Conservation (phyloP, 2,888 invertebrate species). For the Sphaeridia pumilis region DNA sequence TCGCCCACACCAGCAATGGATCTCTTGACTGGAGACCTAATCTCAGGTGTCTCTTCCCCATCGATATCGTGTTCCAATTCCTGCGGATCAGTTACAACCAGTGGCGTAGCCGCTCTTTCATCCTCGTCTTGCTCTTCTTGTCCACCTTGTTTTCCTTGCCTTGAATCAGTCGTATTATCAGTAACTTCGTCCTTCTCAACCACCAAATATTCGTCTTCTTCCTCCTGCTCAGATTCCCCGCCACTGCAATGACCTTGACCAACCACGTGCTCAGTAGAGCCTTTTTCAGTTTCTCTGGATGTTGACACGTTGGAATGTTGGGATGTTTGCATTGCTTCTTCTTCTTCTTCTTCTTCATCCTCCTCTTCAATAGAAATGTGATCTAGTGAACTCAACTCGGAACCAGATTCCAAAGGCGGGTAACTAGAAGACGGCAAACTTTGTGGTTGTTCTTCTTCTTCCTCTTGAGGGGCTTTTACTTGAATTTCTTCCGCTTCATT, state of each 20-base stretch:
- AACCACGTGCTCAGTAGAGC: too few relatives aligned
- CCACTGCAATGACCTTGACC: too few relatives aligned
- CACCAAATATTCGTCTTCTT: conserved; percentile 35
- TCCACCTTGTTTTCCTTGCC: not conserved
- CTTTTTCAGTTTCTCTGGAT: conserved; percentile 1
- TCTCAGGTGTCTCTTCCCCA: conserved; percentile 38
- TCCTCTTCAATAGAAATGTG: conserved; percentile 29
- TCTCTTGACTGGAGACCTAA: conserved; percentile 6
- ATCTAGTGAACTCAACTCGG: conserved; percentile 34
- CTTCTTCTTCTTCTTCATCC: conserved; percentile 9
- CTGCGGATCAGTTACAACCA: not conserved
- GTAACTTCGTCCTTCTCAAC: conserved; percentile 32
- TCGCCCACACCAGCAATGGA: not conserved
- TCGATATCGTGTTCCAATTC: conserved; percentile 32
- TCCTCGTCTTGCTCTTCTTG: conserved; percentile 1
- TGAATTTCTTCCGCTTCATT: conserved; percentile 6
- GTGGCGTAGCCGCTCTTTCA: not conserved
- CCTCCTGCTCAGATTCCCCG: conserved; percentile 23
- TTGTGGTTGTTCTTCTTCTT: conserved; percentile 17
- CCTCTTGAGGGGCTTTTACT: not conserved
- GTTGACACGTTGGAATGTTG: not conserved
- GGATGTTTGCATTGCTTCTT: conserved; percentile 3
- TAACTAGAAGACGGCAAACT: conserved; percentile 14
- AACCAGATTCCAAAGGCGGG: conserved; percentile 24
- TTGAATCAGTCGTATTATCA: not conserved